A percentile compares a stretch with the other conserved stretches of the same genome.
These are phyloP conservation scores for Eubasilissa regina DNA, from an alignment of 1,140 invertebrate species.

Conservation along the genomic window DNA sequence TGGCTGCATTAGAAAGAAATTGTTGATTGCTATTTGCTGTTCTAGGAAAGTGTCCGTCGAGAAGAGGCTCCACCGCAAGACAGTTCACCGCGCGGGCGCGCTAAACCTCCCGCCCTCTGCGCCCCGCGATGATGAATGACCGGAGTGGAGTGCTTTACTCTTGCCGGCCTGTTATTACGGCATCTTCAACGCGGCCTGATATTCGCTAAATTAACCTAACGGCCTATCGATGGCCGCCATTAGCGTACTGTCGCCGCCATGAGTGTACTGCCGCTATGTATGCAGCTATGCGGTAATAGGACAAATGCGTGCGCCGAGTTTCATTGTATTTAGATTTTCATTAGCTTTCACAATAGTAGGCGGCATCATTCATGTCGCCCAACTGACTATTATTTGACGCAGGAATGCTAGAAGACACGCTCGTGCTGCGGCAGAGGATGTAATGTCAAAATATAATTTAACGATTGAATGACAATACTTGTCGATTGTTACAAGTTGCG, in stretches of 20 bases:
- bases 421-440: background rate
- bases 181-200: background rate
- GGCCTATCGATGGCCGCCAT: constrained; percentile 2
- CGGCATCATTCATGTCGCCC: constrained; percentile 37
- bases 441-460: constrained; percentile 27
- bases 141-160: too few relatives aligned
- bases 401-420: constrained; percentile 20
- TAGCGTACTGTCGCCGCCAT: constrained; percentile 29
- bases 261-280: constrained; percentile 5
- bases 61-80: too few relatives aligned
- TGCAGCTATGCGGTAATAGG: constrained; percentile 46
- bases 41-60: too few relatives aligned
- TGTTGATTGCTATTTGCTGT: too few relatives aligned
- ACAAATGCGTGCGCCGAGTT: constrained; percentile 43
- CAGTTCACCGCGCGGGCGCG: too few relatives aligned
- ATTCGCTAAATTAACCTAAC: background rate
- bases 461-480: constrained; percentile 30
- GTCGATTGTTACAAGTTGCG: background rate
- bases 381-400: background rate
- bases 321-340: constrained; percentile 59
- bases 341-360: constrained; percentile 45
- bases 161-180: constrained; percentile 28
- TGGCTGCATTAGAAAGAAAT: too few relatives aligned
- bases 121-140: background rate
- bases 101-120: constrained; percentile 18